These are phyloP conservation scores for Polia nebulosa DNA, from an alignment of 2,888 invertebrate genomes.

Conservation along the genomic window DNA sequence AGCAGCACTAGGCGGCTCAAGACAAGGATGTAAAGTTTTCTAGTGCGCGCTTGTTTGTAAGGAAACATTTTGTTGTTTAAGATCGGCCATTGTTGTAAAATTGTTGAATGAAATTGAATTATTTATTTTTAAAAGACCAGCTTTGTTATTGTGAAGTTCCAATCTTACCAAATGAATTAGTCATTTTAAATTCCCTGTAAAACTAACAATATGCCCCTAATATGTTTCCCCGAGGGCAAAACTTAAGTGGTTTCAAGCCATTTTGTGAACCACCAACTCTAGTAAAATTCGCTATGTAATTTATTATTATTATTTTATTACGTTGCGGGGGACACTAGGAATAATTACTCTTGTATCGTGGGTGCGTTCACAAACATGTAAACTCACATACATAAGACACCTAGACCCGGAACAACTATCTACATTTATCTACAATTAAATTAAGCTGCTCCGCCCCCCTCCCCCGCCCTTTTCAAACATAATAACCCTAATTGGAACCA, in stretches of 20 bases:
- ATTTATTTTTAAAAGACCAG: not conserved
- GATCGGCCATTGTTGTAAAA: not conserved
- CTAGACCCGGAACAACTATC: too few relatives aligned
- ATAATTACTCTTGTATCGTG: too few relatives aligned
- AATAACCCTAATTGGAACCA: slow-evolving; percentile 25
- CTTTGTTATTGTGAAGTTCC: not conserved
- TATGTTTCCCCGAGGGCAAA: too few relatives aligned
- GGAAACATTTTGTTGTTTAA: slow-evolving; percentile 21
- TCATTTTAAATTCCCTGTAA: too few relatives aligned
- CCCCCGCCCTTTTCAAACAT: slow-evolving; percentile 27
- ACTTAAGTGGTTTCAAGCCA: not conserved
- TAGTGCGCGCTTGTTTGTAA: not conserved
- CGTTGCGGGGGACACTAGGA: too few relatives aligned
- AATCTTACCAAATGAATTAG: not conserved
- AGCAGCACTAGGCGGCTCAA: slow-evolving; percentile 9
- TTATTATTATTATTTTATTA: too few relatives aligned
- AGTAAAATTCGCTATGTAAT: slow-evolving; percentile 5
- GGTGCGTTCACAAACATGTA: too few relatives aligned
- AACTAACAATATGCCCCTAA: not conserved
- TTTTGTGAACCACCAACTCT: slow-evolving; percentile 1
- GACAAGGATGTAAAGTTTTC: slow-evolving; percentile 37
- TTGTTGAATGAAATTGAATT: not conserved
- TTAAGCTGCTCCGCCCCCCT: too few relatives aligned
- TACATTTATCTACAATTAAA: too few relatives aligned
- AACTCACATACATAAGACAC: too few relatives aligned